phyloP scores from a whole-genome alignment of 2,113 vertebrate species.

The Porphyrio hochstetteri region DNA sequence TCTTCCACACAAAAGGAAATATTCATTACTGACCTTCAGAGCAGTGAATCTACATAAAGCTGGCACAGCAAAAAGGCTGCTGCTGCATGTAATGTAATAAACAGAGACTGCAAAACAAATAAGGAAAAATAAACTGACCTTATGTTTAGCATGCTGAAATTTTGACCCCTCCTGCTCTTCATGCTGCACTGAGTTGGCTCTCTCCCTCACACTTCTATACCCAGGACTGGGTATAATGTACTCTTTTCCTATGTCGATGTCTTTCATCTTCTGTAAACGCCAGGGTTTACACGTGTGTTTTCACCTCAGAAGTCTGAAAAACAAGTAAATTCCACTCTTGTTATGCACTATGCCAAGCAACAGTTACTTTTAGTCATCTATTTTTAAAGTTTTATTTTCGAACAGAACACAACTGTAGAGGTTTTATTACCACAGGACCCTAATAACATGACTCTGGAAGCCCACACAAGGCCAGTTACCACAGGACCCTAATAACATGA shows the following conservation, averaged over 20 bases:
- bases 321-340: background rate
- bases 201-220: conserved; percentile 79
- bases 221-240: conserved; percentile 84
- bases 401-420: background rate
- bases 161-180: conserved; percentile 72
- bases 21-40: conserved; percentile 44
- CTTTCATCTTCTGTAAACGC: conserved; percentile 86
- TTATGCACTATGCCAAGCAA: rapidly evolving
- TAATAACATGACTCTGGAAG: background rate
- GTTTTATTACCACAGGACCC: background rate
- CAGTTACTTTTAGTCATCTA: background rate
- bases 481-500: background rate
- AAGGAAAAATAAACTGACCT: conserved; percentile 65
- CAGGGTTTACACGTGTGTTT: conserved; percentile 60
- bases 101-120: background rate
- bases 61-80: background rate
- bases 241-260: conserved; percentile 88
- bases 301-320: conserved; percentile 19
- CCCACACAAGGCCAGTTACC: background rate
- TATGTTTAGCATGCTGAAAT: conserved; percentile 72
- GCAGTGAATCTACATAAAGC: background rate
- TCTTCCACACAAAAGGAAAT: background rate
- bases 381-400: background rate
- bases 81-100: background rate
- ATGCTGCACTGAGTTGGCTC: conserved; percentile 65